A percentile compares a stretch with the other conserved stretches of the same genome.
These are phyloP conservation scores for Neosalanx taihuensis DNA, from an alignment of 2,797 vertebrate genomes.

Conservation along the genomic window DNA sequence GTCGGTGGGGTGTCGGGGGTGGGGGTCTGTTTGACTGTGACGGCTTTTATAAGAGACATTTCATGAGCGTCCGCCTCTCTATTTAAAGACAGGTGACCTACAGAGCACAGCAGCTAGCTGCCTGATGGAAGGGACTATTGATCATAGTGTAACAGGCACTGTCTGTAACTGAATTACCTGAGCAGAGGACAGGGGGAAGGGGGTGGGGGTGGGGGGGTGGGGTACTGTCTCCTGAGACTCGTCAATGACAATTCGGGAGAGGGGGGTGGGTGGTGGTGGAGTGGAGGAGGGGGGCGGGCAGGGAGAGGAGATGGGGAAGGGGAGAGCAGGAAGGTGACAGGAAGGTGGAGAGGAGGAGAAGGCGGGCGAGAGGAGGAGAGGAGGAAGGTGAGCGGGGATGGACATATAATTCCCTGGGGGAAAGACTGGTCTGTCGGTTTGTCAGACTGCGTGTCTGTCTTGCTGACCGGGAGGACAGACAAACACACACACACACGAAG, in stretches of 20 bases:
- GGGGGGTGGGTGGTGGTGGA: not conserved
- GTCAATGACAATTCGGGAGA: constrained; percentile 13
- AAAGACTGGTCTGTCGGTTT: not conserved
- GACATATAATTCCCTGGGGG: not conserved
- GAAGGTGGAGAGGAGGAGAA: too few species aligned
- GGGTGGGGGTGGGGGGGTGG: not conserved
- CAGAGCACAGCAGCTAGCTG: not conserved
- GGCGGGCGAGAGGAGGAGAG: constrained; percentile 11
- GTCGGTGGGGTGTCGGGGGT: too few species aligned
- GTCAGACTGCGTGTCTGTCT: not conserved
- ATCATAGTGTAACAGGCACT: constrained; percentile 47
- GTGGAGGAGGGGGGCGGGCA: not conserved
- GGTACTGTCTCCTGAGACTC: constrained; percentile 22
- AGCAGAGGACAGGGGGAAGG: constrained; percentile 5
- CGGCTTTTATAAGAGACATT: constrained; percentile 22
- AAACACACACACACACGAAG: constrained; percentile 35
- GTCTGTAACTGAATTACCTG: constrained; percentile 53
- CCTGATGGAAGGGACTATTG: constrained; percentile 29
- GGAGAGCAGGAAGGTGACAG: not conserved
- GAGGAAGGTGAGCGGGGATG: not conserved
- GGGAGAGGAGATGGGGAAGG: not conserved
- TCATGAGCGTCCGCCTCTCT: constrained; percentile 7
- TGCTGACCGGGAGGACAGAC: constrained; percentile 7
- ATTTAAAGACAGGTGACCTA: constrained; percentile 25
- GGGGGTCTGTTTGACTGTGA: not conserved